Evolutionary conservation across 2,888 invertebrate genomes (phyloP), one percentile per base, ranked within the genome.

Genomic region (Drosophila aldrichi): DNA sequence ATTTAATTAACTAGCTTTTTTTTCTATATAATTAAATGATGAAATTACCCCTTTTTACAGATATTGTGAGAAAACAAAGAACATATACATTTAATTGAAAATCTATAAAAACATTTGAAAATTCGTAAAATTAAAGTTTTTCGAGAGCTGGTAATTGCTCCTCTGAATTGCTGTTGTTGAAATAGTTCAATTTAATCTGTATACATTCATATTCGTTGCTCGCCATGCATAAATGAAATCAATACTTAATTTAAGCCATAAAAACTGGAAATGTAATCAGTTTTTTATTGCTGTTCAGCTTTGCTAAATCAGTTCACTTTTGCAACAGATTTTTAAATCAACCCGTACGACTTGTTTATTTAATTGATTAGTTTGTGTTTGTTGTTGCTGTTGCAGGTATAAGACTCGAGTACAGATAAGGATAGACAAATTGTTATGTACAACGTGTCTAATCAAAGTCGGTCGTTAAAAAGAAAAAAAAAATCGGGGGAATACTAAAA

Each of bases 351-450:
- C 72, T 60, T 22, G 64, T 59, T 74, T 70, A 9, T 49, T 41
- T 58, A 55, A 70, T 63, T 55, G 58, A 70, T 36, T 44, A 55
- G 16, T 12, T 51, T 49, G 6, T 10, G 49, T 22, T 36, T 38
- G 36, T 41, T 14, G n/a, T 20, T 32, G 48, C 5, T n/a, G 25
- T 22, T 41, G 10, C 14, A 16, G 1, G n/a, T 10, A 1, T 20
- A 40, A 68, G 8, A 25, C 14, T 25, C 29, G 20, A 41, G 16
- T 41, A 43, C 43, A 44, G 79, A 80, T 80, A 82, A 65, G 49
- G 41, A 48, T 25, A 64, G 56, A 75, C 67, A 70, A 77, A 77
- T 51, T 74, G 44, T 51, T 49, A 34, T 49, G 20, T 44, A n/a
- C 29, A 14, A 12, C 25, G 20, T 25, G 55, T 32, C 41, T 54